These are phyloP conservation scores for Masnerella sp. DNA, from an alignment of 2,888 invertebrate species.

Conservation along the genomic window DNA sequence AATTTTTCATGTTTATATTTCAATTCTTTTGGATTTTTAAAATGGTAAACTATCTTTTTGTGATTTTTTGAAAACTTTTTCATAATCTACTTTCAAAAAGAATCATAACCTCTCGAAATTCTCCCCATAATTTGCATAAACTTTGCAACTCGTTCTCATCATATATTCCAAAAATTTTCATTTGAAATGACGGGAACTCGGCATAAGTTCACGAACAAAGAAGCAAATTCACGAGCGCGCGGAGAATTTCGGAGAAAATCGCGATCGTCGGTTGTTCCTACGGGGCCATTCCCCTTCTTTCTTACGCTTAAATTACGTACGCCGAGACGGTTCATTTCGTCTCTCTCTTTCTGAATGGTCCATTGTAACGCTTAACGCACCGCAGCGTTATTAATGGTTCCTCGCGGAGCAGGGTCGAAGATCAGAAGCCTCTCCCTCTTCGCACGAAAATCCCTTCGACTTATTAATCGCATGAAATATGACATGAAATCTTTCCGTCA, in stretches of 20 bases:
- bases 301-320: slow-evolving; percentile 27
- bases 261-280: slow-evolving; percentile 26
- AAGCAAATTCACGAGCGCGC: too few relatives aligned
- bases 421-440: slow-evolving; percentile 35
- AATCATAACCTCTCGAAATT: too few relatives aligned
- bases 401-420: slow-evolving; percentile 42
- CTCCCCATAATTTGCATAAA: too few relatives aligned
- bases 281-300: not conserved
- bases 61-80: too few relatives aligned
- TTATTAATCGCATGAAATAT: slow-evolving; percentile 46
- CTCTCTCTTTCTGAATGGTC: slow-evolving; percentile 38
- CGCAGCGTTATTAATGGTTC: slow-evolving; percentile 52
- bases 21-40: too few relatives aligned
- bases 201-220: too few relatives aligned
- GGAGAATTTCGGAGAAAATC: slow-evolving; percentile 8
- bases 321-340: not conserved
- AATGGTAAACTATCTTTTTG: too few relatives aligned
- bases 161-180: too few relatives aligned
- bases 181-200: too few relatives aligned
- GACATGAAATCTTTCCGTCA: slow-evolving; percentile 41
- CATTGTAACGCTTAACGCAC: slow-evolving; percentile 38
- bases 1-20: too few relatives aligned
- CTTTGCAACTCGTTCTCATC: too few relatives aligned
- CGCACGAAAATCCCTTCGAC: slow-evolving; percentile 40
- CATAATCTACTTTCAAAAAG: too few relatives aligned